Percentiles rank a stretch among this genome's conserved stretches.
Conservation (phyloP, 2,113 vertebrate species). For the Ibidorhyncha struthersii region DNA sequence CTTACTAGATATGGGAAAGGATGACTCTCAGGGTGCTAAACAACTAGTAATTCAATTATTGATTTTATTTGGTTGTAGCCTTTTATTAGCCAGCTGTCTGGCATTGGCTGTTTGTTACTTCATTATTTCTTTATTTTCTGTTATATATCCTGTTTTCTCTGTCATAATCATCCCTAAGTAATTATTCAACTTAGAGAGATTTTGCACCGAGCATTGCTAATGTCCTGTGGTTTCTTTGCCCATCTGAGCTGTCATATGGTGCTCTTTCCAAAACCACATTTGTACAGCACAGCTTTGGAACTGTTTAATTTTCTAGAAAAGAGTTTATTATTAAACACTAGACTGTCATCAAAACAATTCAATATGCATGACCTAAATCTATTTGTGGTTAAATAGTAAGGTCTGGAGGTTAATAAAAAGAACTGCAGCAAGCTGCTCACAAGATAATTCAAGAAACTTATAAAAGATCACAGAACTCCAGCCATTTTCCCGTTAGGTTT, state of each 20-base stretch:
- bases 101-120: neutral
- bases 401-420: constrained; percentile 56
- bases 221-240: constrained; percentile 32
- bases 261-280: constrained; percentile 51
- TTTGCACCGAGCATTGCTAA: neutral
- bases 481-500: constrained; percentile 1
- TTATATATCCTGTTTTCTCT: neutral
- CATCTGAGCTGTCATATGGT: constrained; percentile 52
- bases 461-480: neutral
- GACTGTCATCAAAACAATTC: constrained; percentile 57
- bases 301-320: constrained; percentile 50
- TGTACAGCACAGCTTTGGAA: constrained; percentile 41
- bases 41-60: neutral
- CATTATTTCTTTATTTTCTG: neutral
- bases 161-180: neutral
- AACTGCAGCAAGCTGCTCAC: constrained; percentile 43
- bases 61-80: neutral
- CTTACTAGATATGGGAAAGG: neutral
- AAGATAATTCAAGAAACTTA: constrained; percentile 37
- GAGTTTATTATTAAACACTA: constrained; percentile 49
- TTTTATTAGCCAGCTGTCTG: neutral
- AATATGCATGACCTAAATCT: constrained; percentile 52
- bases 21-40: neutral
- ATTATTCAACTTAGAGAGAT: neutral
- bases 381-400: constrained; percentile 64